phyloP scores from a whole-genome alignment of 1,140 invertebrate genomes.

The Acyrthosiphon pisum region DNA sequence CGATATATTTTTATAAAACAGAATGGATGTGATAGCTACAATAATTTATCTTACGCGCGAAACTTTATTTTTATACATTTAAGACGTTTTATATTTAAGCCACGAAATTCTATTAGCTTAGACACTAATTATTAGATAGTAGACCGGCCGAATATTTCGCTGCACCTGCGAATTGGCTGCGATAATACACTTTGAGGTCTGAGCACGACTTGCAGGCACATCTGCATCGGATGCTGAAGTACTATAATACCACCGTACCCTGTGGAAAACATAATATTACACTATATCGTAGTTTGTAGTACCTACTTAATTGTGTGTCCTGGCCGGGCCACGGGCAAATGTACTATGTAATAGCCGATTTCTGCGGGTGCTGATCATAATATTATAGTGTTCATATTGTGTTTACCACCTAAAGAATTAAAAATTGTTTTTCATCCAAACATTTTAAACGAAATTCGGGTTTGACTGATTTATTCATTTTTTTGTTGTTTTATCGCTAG shows the following conservation, averaged over 20 bases:
- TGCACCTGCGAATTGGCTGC: not conserved
- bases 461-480: not conserved
- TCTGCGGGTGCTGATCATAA: not conserved
- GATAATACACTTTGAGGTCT: not conserved
- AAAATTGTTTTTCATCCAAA: not conserved
- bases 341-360: not conserved
- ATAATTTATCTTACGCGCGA: not conserved
- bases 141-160: not conserved
- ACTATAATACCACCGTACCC: not conserved
- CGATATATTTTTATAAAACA: not conserved
- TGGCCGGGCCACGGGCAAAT: too few species aligned
- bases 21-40: not conserved
- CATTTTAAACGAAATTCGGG: not conserved
- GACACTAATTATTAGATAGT: slow-evolving; percentile 12
- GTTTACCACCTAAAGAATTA: not conserved
- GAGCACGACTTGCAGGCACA: not conserved
- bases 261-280: not conserved
- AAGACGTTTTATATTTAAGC: not conserved
- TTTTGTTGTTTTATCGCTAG: not conserved
- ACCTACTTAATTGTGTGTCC: too few species aligned
- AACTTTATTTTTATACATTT: not conserved
- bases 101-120: not conserved
- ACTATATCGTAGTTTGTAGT: not conserved
- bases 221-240: not conserved
- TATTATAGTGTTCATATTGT: not conserved